phyloP scores from a whole-genome alignment of 2,888 invertebrate genomes.

The Drosophila imparisetae region DNA sequence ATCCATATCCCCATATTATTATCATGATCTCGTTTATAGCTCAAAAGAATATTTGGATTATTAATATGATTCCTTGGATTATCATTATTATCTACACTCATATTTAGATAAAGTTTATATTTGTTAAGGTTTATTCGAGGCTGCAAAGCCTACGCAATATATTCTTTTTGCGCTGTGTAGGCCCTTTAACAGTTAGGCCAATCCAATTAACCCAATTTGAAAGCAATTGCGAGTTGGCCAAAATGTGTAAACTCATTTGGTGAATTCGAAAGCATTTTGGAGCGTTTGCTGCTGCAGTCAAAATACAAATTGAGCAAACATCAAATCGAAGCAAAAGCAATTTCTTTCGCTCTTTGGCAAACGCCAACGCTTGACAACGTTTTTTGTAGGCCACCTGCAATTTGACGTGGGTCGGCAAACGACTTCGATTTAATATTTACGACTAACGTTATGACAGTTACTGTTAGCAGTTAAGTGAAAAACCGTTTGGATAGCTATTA shows the following conservation, averaged over 20 bases:
- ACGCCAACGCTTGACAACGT: constrained; percentile 57
- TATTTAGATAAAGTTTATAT: not conserved
- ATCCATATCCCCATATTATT: not conserved
- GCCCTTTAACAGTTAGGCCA: constrained; percentile 56
- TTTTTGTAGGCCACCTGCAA: constrained; percentile 60
- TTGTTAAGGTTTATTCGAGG: not conserved
- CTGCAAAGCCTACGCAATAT: constrained; percentile 45
- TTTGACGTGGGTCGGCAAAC: constrained; percentile 58
- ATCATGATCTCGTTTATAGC: not conserved
- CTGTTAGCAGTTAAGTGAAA: constrained; percentile 15
- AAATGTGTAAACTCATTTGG: constrained; percentile 30
- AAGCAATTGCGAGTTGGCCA: constrained; percentile 52
- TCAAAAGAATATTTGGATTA: not conserved
- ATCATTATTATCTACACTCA: not conserved
- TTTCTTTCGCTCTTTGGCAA: constrained; percentile 47
- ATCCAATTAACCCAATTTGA: constrained; percentile 76
- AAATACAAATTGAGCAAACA: constrained; percentile 61
- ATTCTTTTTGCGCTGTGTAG: constrained; percentile 26
- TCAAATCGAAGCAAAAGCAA: constrained; percentile 56
- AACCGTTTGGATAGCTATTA: constrained; percentile 30
- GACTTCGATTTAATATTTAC: constrained; percentile 31
- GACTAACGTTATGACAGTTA: constrained; percentile 38
- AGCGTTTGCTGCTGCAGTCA: constrained; percentile 40
- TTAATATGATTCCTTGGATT: not conserved
- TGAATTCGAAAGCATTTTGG: constrained; percentile 52